Evolutionary conservation across 2,113 vertebrate genomes (phyloP), one percentile per base, ranked within the genome.

Genomic region (Cynopterus brachyotis): DNA sequence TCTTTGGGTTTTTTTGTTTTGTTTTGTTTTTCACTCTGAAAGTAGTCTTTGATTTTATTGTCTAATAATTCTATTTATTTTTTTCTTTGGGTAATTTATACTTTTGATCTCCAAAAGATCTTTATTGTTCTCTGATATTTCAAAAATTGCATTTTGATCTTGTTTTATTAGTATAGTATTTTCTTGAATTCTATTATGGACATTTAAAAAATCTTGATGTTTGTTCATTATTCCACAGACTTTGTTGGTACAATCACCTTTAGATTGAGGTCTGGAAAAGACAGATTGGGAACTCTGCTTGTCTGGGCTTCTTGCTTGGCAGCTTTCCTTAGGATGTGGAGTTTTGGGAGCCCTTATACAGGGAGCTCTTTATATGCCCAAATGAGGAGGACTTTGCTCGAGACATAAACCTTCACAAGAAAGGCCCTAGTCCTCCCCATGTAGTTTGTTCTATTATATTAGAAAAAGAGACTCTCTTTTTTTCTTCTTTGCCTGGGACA

Each of bases 61-160:
- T 95, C n/a, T 78, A 32, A 73, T 92, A 26, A 62, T 73, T 93
- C 84, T 87, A 73, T 82, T 87, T 82, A 53, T n/a, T 70, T 84
- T 93, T 78, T 50, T 35, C 45, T 42, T 78, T 79, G 64, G 26
- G 47, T 66, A 75, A 84, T 88, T 91, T 79, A 42, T 42, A 47
- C 30, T 94, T 95, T 95, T 91, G 3, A 84, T 91, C 69, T 96
- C 3, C 26, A 60, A 87, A 69, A 67, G 3, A 82, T 82, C 45
- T 69, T 89, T 95, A 70, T 81, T 84, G 6, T 88, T 95, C n/a
- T 91, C n/a, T 45, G 26, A 80, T 89, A 59, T 75, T 73, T 83
- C 35, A 45, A 84, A 86, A 86, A 76, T 28, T 16, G 22, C 20
- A 66, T 16, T 5, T n/a, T 40, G n/a, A 53, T 94, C 32, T 69